phyloP scores from a whole-genome alignment of 2,888 invertebrate species.

The Lasioglossum malachurum region DNA sequence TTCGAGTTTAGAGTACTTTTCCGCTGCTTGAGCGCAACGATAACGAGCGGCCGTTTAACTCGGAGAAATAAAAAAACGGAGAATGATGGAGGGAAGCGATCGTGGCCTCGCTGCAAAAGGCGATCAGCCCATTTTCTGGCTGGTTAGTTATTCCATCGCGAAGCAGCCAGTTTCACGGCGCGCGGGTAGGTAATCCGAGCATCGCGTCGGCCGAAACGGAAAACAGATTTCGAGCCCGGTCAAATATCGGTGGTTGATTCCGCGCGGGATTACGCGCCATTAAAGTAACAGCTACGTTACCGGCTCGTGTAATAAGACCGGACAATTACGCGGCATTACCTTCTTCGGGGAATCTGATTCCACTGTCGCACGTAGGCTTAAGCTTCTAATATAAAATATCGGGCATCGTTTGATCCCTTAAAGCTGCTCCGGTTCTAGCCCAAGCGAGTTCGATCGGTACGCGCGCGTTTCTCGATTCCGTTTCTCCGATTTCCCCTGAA shows the following conservation, averaged over 20 bases:
- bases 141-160: constrained; percentile 56
- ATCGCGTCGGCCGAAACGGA: constrained; percentile 43
- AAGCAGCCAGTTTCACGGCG: constrained; percentile 18
- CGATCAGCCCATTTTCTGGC: constrained; percentile 62
- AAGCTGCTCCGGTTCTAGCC: constrained; percentile 37
- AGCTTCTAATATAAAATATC: constrained; percentile 48
- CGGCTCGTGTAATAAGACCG: constrained; percentile 67
- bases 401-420: constrained; percentile 46
- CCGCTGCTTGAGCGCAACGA: background rate
- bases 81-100: background rate
- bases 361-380: constrained; percentile 14
- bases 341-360: constrained; percentile 48
- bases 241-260: constrained; percentile 56
- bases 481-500: constrained; percentile 26
- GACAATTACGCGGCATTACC: constrained; percentile 68
- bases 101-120: background rate
- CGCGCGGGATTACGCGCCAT: constrained; percentile 65
- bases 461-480: constrained; percentile 4
- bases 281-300: constrained; percentile 63
- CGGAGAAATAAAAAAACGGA: background rate
- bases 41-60: constrained; percentile 13
- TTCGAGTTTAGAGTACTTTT: background rate
- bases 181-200: constrained; percentile 28
- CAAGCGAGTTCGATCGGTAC: constrained; percentile 9
- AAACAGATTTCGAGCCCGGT: constrained; percentile 64